These are phyloP conservation scores for Pseudomyrmex pallidus DNA, from an alignment of 1,140 invertebrate species.

Conservation along the genomic window DNA sequence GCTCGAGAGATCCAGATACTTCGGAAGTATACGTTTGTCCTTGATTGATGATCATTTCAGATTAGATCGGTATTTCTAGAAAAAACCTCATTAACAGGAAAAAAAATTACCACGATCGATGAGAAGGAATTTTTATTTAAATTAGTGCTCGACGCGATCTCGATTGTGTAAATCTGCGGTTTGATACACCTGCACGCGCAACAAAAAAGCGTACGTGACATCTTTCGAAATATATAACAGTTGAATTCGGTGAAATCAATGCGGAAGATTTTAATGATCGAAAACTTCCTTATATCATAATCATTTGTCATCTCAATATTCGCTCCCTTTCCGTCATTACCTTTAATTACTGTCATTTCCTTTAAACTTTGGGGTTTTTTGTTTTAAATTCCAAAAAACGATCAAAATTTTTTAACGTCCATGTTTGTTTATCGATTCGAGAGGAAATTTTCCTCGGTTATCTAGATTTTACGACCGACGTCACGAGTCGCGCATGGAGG, in stretches of 20 bases:
- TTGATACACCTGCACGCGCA: not conserved
- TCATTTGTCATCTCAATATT: not conserved
- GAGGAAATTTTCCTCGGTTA: slow-evolving; percentile 44
- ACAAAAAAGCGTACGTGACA: not conserved
- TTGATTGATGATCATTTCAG: not conserved
- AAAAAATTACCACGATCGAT: not conserved
- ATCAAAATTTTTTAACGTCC: not conserved
- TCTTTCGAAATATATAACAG: not conserved
- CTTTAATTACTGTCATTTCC: not conserved
- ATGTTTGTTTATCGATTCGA: not conserved
- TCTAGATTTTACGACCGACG: slow-evolving; percentile 50
- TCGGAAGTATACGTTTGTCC: slow-evolving; percentile 31
- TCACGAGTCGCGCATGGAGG: slow-evolving; percentile 32
- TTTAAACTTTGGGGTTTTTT: not conserved
- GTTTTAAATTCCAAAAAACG: not conserved
- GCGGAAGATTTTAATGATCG: not conserved
- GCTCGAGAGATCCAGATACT: slow-evolving; percentile 19
- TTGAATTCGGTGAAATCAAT: not conserved
- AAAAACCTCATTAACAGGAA: not conserved
- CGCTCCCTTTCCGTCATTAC: not conserved
- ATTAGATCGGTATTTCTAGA: slow-evolving; percentile 3
- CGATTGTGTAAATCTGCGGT: not conserved
- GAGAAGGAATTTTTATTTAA: slow-evolving; percentile 15
- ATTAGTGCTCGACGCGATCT: not conserved
- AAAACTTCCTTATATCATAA: not conserved